phyloP scores from a whole-genome alignment of 2,797 vertebrate species.

The Megalops cyprinoides region DNA sequence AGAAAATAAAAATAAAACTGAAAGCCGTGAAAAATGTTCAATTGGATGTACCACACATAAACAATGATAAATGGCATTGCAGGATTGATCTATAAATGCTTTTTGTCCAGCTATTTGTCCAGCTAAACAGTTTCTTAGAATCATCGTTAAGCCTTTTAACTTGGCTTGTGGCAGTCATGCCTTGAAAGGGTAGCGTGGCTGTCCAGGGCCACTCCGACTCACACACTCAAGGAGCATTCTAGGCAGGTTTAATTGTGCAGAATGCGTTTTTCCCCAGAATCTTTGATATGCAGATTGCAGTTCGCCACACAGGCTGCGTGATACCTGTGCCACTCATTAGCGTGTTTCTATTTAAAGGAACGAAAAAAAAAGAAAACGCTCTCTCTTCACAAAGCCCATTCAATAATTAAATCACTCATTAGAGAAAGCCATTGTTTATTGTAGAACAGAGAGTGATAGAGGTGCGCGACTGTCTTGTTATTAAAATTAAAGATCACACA shows the following conservation, averaged over 20 bases:
- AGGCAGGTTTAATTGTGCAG: not conserved
- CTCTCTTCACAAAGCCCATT: not conserved
- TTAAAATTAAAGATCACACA: slow-evolving; percentile 15
- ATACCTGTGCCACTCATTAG: not conserved
- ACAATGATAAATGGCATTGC: not conserved
- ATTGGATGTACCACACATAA: not conserved
- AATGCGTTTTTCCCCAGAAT: not conserved
- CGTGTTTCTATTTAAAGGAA: too few relatives aligned
- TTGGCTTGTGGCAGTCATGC: not conserved
- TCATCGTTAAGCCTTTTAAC: not conserved
- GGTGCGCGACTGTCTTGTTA: slow-evolving; percentile 2
- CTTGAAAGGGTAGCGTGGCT: not conserved
- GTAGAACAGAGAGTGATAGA: not conserved
- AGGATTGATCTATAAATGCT: not conserved
- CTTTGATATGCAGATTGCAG: slow-evolving; percentile 7
- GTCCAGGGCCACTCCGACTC: too few relatives aligned
- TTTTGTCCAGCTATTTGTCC: not conserved
- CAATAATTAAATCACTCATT: slow-evolving; percentile 14
- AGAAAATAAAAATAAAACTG: not conserved
- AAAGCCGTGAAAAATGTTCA: not conserved
- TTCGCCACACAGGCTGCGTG: not conserved
- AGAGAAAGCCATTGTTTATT: not conserved
- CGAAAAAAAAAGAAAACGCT: not conserved
- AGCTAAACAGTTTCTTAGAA: not conserved
- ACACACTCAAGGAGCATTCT: not conserved